Conservation (phyloP, 2,797 vertebrate genomes). For the Rhabdophis nuchalis region DNA sequence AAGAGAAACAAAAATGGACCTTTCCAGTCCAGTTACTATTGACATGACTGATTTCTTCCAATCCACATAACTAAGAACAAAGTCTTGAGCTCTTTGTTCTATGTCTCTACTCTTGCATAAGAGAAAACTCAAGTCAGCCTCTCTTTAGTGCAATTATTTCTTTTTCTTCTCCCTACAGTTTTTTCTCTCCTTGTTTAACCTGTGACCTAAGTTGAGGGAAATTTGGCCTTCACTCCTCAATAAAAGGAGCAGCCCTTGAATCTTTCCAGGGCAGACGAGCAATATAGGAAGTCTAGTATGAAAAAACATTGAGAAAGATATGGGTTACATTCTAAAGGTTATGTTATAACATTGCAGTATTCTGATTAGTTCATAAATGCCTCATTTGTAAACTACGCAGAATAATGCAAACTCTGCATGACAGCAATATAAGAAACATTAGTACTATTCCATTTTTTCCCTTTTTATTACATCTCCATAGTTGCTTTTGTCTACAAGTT, state of each 20-base stretch:
- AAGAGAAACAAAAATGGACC: not conserved
- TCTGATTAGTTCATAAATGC: not conserved
- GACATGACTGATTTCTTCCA: not conserved
- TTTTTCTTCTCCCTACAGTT: not conserved
- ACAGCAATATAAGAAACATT: not conserved
- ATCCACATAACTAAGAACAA: not conserved
- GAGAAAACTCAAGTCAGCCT: not conserved
- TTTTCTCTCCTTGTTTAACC: not conserved
- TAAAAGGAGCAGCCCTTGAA: not conserved
- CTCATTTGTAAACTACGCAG: not conserved
- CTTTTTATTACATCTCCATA: not conserved
- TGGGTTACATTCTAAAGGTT: not conserved
- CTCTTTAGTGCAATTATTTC: not conserved
- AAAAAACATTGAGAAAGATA: not conserved
- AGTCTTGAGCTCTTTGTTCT: not conserved
- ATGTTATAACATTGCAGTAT: not conserved
- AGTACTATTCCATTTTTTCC: not conserved
- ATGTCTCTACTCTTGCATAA: not conserved
- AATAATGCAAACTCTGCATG: not conserved
- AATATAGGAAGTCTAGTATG: not conserved
- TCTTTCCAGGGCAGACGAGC: not conserved
- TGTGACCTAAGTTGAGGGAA: not conserved
- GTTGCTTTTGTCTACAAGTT: not conserved
- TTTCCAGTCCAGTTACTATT: not conserved
- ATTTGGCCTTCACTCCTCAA: not conserved